phyloP scores from a whole-genome alignment of 2,888 invertebrate species.

The Parnassius apollo region DNA sequence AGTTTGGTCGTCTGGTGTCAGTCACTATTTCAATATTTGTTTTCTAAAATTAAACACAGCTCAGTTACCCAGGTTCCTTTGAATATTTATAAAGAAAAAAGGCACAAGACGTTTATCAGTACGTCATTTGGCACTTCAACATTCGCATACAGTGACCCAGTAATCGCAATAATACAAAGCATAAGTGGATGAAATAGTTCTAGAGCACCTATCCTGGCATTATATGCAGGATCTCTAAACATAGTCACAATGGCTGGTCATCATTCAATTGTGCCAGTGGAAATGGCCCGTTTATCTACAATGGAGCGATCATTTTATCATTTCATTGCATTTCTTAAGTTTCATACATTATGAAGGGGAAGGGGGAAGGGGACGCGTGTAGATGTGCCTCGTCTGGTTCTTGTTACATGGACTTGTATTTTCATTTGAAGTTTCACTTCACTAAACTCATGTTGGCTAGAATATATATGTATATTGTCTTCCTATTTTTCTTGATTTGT shows the following conservation, averaged over 20 bases:
- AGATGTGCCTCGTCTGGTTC: too few species aligned
- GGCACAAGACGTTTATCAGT: slow-evolving; percentile 6
- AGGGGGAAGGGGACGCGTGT: neutral
- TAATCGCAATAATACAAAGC: slow-evolving; percentile 59
- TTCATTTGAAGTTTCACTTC: too few species aligned
- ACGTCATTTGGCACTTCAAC: slow-evolving; percentile 17
- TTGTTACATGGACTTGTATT: too few species aligned
- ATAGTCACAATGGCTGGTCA: slow-evolving; percentile 75
- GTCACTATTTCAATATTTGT: too few species aligned
- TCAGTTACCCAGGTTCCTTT: too few species aligned
- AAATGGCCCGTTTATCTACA: slow-evolving; percentile 73
- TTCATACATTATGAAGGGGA: slow-evolving; percentile 63
- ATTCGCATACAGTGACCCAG: slow-evolving; percentile 65
- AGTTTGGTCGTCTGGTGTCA: too few species aligned
- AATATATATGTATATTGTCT: too few species aligned
- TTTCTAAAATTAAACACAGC: too few species aligned
- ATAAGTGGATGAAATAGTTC: slow-evolving; percentile 62
- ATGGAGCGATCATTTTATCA: slow-evolving; percentile 52
- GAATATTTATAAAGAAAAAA: neutral
- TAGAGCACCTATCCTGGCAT: slow-evolving; percentile 67
- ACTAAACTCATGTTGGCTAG: too few species aligned
- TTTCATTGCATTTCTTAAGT: slow-evolving; percentile 76
- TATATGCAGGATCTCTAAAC: slow-evolving; percentile 78
- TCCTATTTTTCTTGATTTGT: too few species aligned
- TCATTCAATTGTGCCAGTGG: slow-evolving; percentile 77